Percentiles rank a stretch among this genome's conserved stretches.
phyloP scores from a whole-genome alignment of 2,888 invertebrate species.

The Zaprionus obscuricornis region DNA sequence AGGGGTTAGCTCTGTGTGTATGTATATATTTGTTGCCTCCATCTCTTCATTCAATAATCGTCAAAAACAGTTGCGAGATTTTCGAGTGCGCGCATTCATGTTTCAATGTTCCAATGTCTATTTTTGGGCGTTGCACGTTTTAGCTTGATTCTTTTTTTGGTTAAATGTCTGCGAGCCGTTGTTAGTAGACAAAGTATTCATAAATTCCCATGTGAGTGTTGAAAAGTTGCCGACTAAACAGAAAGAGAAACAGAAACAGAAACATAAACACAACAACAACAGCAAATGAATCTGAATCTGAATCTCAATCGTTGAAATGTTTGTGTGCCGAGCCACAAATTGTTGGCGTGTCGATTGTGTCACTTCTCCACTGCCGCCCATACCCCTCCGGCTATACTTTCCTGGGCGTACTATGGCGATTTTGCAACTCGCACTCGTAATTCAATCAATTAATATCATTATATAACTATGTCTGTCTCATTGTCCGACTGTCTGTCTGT shows the following conservation, averaged over 20 bases:
- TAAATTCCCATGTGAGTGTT: constrained; percentile 73
- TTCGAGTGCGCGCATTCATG: constrained; percentile 48
- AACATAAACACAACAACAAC: no score
- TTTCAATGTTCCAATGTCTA: constrained; percentile 68
- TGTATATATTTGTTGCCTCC: neutral
- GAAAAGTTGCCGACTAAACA: constrained; percentile 51
- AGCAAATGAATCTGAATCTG: no score
- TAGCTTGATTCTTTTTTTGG: constrained; percentile 70
- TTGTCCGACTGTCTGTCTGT: no score
- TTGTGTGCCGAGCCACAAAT: constrained; percentile 57
- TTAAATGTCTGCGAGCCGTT: constrained; percentile 62
- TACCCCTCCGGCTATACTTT: neutral
- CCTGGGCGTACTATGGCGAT: constrained; percentile 49
- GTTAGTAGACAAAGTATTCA: constrained; percentile 63
- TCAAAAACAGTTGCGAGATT: constrained; percentile 60
- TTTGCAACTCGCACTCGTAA: constrained; percentile 70
- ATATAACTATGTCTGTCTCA: constrained; percentile 66
- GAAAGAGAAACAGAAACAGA: neutral
- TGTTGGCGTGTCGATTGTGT: constrained; percentile 15
- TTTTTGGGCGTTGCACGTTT: constrained; percentile 76
- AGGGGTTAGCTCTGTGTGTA: neutral
- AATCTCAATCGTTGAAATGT: constrained; percentile 29
- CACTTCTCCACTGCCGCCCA: neutral
- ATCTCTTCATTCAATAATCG: constrained; percentile 66
- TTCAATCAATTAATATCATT: constrained; percentile 76